Percentiles rank a stretch among this genome's conserved stretches.
Evolutionary conservation across 1,140 invertebrate genomes (phyloP).

Genomic region (Papilio dardanus): DNA sequence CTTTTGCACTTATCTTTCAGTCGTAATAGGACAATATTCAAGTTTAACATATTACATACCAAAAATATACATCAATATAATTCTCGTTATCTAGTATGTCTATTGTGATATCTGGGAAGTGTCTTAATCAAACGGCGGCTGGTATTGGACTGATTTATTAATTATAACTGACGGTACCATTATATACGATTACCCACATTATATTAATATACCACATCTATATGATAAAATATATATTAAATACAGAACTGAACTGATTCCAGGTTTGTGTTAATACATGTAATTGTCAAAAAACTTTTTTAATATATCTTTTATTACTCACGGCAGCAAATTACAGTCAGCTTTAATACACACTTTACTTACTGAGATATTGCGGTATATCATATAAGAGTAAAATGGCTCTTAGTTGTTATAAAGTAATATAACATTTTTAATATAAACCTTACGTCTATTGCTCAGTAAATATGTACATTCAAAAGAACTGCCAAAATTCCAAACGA

Average conservation of each 20-base stretch:
- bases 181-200: no score
- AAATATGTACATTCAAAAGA: no score
- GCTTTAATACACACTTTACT: neutral
- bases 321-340: neutral
- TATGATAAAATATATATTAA: neutral
- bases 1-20: constrained; percentile 14
- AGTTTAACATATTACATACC: neutral
- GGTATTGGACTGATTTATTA: no score
- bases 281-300: neutral
- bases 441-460: no score
- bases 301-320: neutral
- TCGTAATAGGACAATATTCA: neutral
- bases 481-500: no score
- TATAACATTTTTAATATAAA: neutral
- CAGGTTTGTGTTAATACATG: neutral
- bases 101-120: neutral
- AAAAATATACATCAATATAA: no score
- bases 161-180: no score
- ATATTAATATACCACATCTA: neutral
- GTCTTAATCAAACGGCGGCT: no score
- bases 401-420: neutral
- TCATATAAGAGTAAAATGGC: neutral
- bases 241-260: neutral
- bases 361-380: neutral
- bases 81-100: neutral